Evolutionary conservation across 2,113 vertebrate genomes (phyloP).

Genomic region (Gnathonemus echidnorhynchus): DNA sequence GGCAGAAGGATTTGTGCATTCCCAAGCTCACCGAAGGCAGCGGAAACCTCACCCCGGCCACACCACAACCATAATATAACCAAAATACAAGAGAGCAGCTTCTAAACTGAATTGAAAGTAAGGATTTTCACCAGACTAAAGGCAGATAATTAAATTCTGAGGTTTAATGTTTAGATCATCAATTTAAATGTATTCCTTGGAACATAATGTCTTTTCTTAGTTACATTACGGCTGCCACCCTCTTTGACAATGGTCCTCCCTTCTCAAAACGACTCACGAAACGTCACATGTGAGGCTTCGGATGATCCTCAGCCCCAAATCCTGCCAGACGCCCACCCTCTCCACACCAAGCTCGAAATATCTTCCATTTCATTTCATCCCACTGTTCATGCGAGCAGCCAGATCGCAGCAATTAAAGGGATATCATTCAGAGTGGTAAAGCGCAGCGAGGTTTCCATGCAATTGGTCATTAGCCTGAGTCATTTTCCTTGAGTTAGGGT

Average conservation of each 20-base stretch:
- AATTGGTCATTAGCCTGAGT: constrained; percentile 20
- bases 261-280: not conserved
- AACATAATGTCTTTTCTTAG: not conserved
- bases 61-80: constrained; percentile 77
- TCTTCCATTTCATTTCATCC: not conserved
- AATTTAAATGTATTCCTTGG: not conserved
- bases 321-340: not conserved
- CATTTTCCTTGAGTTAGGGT: constrained; percentile 26
- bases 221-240: not conserved
- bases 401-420: not conserved
- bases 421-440: not conserved
- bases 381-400: not conserved
- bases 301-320: not conserved
- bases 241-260: not conserved
- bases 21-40: constrained; percentile 63
- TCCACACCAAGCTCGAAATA: not conserved
- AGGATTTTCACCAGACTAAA: constrained; percentile 47
- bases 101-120: constrained; percentile 55
- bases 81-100: constrained; percentile 66
- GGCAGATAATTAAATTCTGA: not conserved
- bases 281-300: not conserved
- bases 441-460: constrained; percentile 29
- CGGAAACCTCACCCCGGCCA: constrained; percentile 46
- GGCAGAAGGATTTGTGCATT: constrained; percentile 64
- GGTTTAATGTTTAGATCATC: not conserved